Evolutionary conservation across 2,113 vertebrate species (phyloP), one percentile per base, ranked within the genome.

Genomic region (Indicator maculatus): DNA sequence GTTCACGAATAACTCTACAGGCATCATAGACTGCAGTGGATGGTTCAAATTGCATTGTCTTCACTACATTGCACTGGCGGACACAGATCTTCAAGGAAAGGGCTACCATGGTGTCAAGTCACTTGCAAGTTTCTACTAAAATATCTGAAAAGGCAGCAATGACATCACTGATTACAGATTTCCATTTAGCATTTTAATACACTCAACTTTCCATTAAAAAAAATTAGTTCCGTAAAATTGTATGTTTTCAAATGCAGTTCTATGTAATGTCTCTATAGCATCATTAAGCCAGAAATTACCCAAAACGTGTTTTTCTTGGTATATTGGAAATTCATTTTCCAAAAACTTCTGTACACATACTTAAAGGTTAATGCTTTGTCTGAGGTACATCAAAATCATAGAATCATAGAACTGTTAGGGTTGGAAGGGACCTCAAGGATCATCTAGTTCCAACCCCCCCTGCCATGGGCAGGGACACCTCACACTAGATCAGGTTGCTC

Each of bases 11-110:
- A 59, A 99, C 99, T 41, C 99, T 97, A 64, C 99, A 99, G 2
- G 99, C 99, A 4, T 99, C 99, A 1, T 99, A 99, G 66, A 99
- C 99, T 0, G 99, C 99, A 0, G 99, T 99, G 58, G 98, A 99
- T 0, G 99, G 99, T 26, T 99, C 99, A 66, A 99, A 99, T 95
- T 99, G 99, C 99, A 99, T 99, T 0, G 99, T 99, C 98, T 99
- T 99, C 95, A 99, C 99, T 74, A 99, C 99, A 13, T 99, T 99
- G 98, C 99, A 99, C 58, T 99, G 99, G 53, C 99, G 99, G 33
- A 99, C 98, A n/a, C 99, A 99, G 83, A 99, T 99, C 98, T 99
- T 99, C 65, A 99, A 94, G 11, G 99, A 99, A 47, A 99, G 97
- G 83, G 99, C 99, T 95, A 99, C 99, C 99, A 99, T 99, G 89